Base-by-base conservation (phyloP, 2,888 invertebrate species). In the Capitulum mitella region DNA sequence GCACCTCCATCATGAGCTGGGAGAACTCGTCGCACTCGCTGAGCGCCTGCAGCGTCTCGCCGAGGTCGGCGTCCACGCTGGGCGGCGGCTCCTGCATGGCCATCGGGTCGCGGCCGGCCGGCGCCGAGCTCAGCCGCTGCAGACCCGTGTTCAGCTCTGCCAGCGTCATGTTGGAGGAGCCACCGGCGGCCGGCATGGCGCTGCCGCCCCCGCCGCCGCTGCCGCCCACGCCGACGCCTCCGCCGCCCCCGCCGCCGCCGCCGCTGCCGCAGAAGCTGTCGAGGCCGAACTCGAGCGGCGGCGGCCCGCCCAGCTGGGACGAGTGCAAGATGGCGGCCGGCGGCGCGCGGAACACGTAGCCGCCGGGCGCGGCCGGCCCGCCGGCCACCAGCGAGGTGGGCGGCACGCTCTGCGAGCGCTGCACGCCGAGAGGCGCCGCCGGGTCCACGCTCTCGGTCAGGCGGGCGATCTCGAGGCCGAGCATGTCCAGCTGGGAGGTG, bases 41-140 rank as follows among this genome's bases (percentile, higher is more conserved):
- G 43, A 75, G 75, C 75, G 46, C 75, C 75, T 75, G 43, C n/a
- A 75, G 75, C 46, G 75, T 75, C 29, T 75, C 43, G 19, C 75
- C 75, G n/a, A 75, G 75, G 46, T 75, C 75, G 29, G 75, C 70
- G 37, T 70, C 70, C 22, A 70, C 70, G 70, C 70, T 70, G 70
- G 70, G 37, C 70, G 70, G 32, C 32, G 32, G 70, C 70, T 70
- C 37, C 16, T 70, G 70, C 37, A 70, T 1, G 22, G 16, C 37
- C 37, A 70, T 1, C 34, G 3, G 6, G 70, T 70, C 37, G 61
- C 61, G 70, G 37, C 70, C 70, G 37, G 70, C 34, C 37, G 37
- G 0, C 22, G 70, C 8, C 37, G 37, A 1, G 22, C 5, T 70
- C 37, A 37, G 70, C 70, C 70, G 70, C 70, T 70, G 70, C 37